Base-by-base conservation (phyloP, 2,888 invertebrate species). In the Merodon equestris region DNA sequence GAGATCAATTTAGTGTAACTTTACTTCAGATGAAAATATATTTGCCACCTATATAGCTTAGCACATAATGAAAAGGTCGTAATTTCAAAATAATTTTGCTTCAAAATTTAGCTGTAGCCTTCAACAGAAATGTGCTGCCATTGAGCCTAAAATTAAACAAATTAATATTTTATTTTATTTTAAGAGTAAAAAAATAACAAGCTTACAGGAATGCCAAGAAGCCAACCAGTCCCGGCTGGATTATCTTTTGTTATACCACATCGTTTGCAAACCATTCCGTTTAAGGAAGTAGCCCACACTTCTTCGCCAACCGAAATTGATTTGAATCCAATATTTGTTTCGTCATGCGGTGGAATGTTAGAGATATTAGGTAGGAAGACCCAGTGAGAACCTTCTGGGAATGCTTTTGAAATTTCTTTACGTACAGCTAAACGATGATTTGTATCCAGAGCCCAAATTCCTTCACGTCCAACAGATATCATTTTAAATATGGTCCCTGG, bases 341-440 rank as follows among this genome's bases (percentile, higher is more conserved):
- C 91, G 19, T 90, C 89, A 82, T 91, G 90, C 38, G 91, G 91
- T 34, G 92, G 89, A 84, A 92, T 90, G 82, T 91, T 90, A 47
- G 91, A 90, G 87, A 92, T 91, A 63, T 91, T 89, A 2, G 90
- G 90, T 60, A 93, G 87, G 86, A 92, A 91, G 88, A 94, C 94
- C 97, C 97, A 97, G 84, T 94, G 92, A 18, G 94, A 94, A 27
- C 97, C 97, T 86, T 94, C 95, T 0, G 94, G 96, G 83, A 93
- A 94, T 36, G 93, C 91, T 36, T 91, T 89, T 1, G 93, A 93
- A 56, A 97, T 92, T 85, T 95, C 95, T 71, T 93, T 93, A 63
- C 97, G 92, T 9, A 96, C 93, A 83, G 94, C 94, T 64, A 97
- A 87, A 67, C 91, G 91, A 34, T 94, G 94, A 81, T 91, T 91